Evolutionary conservation across 2,888 invertebrate species (phyloP).

Genomic region (Eumacrocentrus americanus): DNA sequence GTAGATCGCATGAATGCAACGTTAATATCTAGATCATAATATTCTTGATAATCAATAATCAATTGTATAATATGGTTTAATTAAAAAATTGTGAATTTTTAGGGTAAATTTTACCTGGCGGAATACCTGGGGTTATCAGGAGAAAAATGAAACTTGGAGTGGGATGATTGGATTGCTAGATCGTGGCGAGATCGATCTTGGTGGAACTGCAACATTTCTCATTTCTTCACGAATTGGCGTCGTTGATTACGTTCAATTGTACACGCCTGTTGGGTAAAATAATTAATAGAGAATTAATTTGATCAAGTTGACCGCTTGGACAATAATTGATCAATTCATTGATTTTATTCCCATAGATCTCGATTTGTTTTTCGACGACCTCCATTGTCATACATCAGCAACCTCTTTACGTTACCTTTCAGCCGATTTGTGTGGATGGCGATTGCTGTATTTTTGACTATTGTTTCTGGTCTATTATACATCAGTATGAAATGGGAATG

Average conservation of each 20-base stretch:
- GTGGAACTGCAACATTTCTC: constrained; percentile 64
- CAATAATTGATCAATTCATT: too few species aligned
- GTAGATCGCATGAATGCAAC: constrained; percentile 55
- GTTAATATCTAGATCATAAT: too few species aligned
- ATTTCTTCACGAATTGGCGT: constrained; percentile 68
- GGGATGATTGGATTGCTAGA: constrained; percentile 55
- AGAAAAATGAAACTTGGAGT: constrained; percentile 52
- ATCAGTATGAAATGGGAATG: constrained; percentile 64
- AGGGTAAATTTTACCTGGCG: constrained; percentile 45
- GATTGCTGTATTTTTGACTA: constrained; percentile 61
- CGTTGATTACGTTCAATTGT: constrained; percentile 72
- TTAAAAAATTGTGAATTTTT: too few species aligned
- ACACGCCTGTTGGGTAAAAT: constrained; percentile 70
- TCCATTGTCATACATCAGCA: constrained; percentile 74
- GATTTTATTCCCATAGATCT: too few species aligned
- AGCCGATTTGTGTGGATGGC: constrained; percentile 71
- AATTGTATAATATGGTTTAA: too few species aligned
- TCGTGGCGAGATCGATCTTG: constrained; percentile 54
- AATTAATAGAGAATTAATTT: too few species aligned
- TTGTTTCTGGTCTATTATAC: constrained; percentile 63
- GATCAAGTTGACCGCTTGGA: too few species aligned
- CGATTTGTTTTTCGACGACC: constrained; percentile 77
- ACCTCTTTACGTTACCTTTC: constrained; percentile 75
- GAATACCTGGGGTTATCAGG: constrained; percentile 54
- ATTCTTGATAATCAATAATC: too few species aligned